These are phyloP conservation scores for Idaea dimidiata DNA, from an alignment of 2,888 invertebrate genomes.

Conservation along the genomic window DNA sequence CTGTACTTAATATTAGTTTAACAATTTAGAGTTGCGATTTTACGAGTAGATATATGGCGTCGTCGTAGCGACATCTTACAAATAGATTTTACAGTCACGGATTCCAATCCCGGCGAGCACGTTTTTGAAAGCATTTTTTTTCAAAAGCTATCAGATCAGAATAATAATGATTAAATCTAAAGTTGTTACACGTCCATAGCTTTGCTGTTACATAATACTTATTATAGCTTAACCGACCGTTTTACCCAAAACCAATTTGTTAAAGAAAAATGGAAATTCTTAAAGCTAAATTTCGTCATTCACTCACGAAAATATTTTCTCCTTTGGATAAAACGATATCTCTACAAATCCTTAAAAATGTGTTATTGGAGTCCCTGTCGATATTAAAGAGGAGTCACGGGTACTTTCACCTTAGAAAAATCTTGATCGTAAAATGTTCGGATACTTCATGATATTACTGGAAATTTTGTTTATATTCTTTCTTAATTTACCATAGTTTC, in stretches of 20 bases:
- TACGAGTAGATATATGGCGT: too few relatives aligned
- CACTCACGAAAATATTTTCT: conserved; percentile 51
- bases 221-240: conserved; percentile 16
- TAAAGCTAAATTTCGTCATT: conserved; percentile 48
- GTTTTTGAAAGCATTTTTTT: too few relatives aligned
- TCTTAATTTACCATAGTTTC: background rate
- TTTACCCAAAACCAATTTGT: conserved; percentile 38
- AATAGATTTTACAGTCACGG: too few relatives aligned
- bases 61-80: too few relatives aligned
- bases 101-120: too few relatives aligned
- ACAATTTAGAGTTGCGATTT: too few relatives aligned
- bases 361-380: conserved; percentile 48
- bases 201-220: conserved; percentile 4
- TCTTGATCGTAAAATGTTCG: conserved; percentile 29
- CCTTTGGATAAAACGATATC: conserved; percentile 51
- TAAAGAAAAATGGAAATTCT: conserved; percentile 42
- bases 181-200: background rate
- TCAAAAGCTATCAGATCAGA: too few relatives aligned
- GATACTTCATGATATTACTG: conserved; percentile 39
- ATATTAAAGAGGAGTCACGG: conserved; percentile 43
- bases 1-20: too few relatives aligned
- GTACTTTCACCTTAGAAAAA: conserved; percentile 27
- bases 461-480: conserved; percentile 30
- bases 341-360: conserved; percentile 61
- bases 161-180: too few relatives aligned